phyloP scores from a whole-genome alignment of 2,888 invertebrate species.

The Lepidocyrtinus sp. region DNA sequence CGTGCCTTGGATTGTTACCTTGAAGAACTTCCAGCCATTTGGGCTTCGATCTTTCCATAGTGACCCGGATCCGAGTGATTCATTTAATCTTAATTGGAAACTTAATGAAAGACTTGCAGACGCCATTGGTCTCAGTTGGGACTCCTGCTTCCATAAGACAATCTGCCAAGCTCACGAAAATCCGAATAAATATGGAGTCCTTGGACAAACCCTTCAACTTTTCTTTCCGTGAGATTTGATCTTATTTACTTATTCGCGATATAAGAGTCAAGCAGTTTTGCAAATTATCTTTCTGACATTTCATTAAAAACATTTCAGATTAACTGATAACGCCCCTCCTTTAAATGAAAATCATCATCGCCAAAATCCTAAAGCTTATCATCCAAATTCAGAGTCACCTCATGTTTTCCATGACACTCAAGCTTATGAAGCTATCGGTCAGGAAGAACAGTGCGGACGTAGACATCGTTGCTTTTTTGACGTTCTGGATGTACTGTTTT shows the following conservation, averaged over 20 bases:
- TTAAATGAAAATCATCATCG: too few species aligned
- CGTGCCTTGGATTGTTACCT: slow-evolving; percentile 25
- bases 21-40: slow-evolving; percentile 36
- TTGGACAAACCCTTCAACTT: slow-evolving; percentile 27
- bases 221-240: slow-evolving; percentile 51
- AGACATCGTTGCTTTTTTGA: slow-evolving; percentile 52
- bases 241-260: neutral
- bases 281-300: too few species aligned
- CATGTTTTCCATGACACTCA: too few species aligned
- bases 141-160: slow-evolving; percentile 44
- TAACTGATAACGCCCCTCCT: too few species aligned
- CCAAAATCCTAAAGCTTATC: too few species aligned
- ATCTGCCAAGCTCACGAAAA: slow-evolving; percentile 50
- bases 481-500: slow-evolving; percentile 42
- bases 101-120: slow-evolving; percentile 26
- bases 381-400: too few species aligned
- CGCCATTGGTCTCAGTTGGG: slow-evolving; percentile 46
- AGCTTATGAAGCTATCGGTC: slow-evolving; percentile 24
- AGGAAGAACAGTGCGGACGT: slow-evolving; percentile 22
- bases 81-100: slow-evolving; percentile 28
- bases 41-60: too few species aligned
- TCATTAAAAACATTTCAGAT: too few species aligned
- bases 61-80: too few species aligned
- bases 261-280: neutral
- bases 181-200: slow-evolving; percentile 35